Conservation (phyloP, 2,888 invertebrate genomes). For the Machimus rusticus region DNA sequence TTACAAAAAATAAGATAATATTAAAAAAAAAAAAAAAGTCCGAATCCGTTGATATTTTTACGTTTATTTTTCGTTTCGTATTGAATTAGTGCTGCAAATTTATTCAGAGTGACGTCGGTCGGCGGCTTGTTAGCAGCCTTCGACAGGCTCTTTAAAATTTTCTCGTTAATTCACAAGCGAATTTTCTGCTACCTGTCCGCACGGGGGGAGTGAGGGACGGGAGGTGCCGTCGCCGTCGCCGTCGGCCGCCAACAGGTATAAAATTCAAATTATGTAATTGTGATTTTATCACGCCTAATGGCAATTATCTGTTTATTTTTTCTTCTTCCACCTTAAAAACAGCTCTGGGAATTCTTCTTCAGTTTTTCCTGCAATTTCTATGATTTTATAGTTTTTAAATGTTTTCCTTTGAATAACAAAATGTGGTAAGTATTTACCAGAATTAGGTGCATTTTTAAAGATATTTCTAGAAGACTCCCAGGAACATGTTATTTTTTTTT, state of each 20-base stretch:
- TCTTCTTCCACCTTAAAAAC: background rate
- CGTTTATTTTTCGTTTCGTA: background rate
- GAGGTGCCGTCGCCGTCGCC: background rate
- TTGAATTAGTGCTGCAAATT: background rate
- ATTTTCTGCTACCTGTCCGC: too few relatives aligned
- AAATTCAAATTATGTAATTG: background rate
- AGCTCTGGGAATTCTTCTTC: background rate
- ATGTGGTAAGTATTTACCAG: too few relatives aligned
- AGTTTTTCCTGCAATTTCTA: too few relatives aligned
- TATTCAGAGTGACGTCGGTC: background rate
- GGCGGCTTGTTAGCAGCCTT: background rate
- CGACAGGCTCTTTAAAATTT: background rate
- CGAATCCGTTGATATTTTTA: background rate
- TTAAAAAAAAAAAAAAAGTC: background rate
- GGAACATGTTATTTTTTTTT: too few relatives aligned
- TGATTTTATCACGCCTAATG: background rate
- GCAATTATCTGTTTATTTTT: background rate
- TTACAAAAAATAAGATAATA: too few relatives aligned
- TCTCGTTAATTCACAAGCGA: background rate
- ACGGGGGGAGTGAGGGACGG: too few relatives aligned
- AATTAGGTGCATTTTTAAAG: too few relatives aligned
- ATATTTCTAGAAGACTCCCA: too few relatives aligned
- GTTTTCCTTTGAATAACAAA: background rate
- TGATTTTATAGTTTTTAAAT: too few relatives aligned
- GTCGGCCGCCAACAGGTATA: background rate